phyloP scores from a whole-genome alignment of 2,113 vertebrate species.

The Anser brachyrhynchus region DNA sequence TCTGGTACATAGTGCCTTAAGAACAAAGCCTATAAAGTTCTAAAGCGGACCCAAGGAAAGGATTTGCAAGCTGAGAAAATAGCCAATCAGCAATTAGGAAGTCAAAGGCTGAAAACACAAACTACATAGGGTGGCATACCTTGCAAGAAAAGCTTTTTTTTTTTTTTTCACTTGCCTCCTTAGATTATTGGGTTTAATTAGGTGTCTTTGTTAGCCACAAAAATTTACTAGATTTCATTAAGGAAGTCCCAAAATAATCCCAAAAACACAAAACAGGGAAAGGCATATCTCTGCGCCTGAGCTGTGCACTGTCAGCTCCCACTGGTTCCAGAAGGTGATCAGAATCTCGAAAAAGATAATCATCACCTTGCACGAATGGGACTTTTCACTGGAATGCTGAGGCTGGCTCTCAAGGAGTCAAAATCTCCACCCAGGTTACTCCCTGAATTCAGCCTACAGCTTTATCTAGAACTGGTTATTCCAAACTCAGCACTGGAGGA shows the following conservation, averaged over 20 bases:
- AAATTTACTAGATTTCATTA: constrained; percentile 6
- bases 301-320: neutral
- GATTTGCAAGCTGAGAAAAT: neutral
- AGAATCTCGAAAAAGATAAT: constrained; percentile 39
- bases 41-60: neutral
- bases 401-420: constrained; percentile 53
- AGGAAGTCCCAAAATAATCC: constrained; percentile 2
- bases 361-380: constrained; percentile 1
- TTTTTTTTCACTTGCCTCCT: neutral
- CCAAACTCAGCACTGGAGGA: constrained; percentile 46
- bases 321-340: neutral
- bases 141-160: neutral
- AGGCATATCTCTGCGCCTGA: neutral
- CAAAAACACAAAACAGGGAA: neutral
- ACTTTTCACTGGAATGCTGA: constrained; percentile 55
- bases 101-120: neutral
- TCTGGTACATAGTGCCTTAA: neutral
- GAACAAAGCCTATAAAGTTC: neutral
- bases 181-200: neutral
- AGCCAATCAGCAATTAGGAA: neutral
- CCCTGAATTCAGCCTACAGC: constrained; percentile 42
- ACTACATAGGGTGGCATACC: neutral
- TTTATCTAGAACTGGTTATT: constrained; percentile 59
- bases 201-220: neutral
- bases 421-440: constrained; percentile 36